Evolutionary conservation across 35 echinoderm and acorn worm genomes (phyloP).

Genomic region (Apostichopus parvimensis): DNA sequence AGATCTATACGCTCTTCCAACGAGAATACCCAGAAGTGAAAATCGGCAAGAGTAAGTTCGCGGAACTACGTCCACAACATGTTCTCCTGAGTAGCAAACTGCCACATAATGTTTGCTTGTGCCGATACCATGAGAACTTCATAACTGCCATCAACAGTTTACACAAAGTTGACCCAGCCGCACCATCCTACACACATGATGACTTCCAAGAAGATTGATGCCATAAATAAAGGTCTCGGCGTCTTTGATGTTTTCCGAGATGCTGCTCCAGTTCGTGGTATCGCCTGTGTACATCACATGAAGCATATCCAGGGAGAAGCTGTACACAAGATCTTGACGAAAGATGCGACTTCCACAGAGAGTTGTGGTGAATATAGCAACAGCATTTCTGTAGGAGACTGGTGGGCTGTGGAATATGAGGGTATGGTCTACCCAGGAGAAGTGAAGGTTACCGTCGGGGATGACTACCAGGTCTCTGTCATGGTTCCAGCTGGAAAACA

Average conservation of each 20-base stretch:
- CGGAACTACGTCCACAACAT: too few relatives aligned
- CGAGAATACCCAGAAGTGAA: too few relatives aligned
- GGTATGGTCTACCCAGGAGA: conserved; percentile 33
- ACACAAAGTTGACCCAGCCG: too few relatives aligned
- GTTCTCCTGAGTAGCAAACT: too few relatives aligned
- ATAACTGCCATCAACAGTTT: too few relatives aligned
- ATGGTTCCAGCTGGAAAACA: conserved; percentile 44
- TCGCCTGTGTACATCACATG: conserved; percentile 11
- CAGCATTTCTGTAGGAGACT: conserved; percentile 23
- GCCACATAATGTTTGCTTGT: too few relatives aligned
- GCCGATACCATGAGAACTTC: too few relatives aligned
- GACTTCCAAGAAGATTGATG: conserved; percentile 1
- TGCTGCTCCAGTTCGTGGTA: background rate
- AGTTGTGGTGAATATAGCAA: background rate
- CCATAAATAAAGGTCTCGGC: background rate
- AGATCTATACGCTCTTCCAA: too few relatives aligned
- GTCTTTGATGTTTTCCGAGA: background rate
- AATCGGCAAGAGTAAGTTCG: too few relatives aligned
- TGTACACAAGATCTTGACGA: conserved; percentile 1
- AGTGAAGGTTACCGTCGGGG: background rate
- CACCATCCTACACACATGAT: too few relatives aligned
- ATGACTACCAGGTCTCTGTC: conserved; percentile 39
- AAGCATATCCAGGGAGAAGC: too few relatives aligned
- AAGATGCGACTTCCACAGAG: background rate
- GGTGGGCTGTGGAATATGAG: conserved; percentile 39